These are phyloP conservation scores for Cnemophilus loriae DNA, from an alignment of 2,113 vertebrate genomes.

Conservation along the genomic window DNA sequence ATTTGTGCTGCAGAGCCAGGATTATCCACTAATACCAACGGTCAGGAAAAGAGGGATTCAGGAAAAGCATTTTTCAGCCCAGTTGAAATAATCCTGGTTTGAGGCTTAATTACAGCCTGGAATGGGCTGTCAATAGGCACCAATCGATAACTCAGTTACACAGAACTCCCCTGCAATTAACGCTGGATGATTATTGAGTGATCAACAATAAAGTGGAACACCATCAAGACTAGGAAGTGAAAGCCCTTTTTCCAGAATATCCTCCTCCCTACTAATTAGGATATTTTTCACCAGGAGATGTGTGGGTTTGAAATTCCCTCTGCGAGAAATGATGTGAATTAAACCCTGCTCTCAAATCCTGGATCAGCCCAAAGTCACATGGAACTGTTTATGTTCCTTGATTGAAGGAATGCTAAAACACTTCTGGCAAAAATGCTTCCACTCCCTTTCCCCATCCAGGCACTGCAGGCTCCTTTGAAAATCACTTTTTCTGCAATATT, in stretches of 20 bases:
- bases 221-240: not conserved
- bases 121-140: not conserved
- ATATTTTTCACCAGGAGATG: not conserved
- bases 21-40: not conserved
- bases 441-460: not conserved
- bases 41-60: not conserved
- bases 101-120: not conserved
- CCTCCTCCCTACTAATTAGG: not conserved
- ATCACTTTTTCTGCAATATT: not conserved
- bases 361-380: slow-evolving; percentile 35
- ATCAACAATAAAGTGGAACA: not conserved
- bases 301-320: slow-evolving; percentile 27
- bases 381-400: slow-evolving; percentile 52
- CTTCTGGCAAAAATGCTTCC: slow-evolving; percentile 20
- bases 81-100: not conserved
- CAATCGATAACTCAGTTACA: not conserved
- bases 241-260: not conserved
- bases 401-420: slow-evolving; percentile 47
- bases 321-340: not conserved
- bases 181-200: not conserved
- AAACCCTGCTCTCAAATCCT: slow-evolving; percentile 8
- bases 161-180: not conserved
- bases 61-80: not conserved
- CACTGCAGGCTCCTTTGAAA: not conserved
- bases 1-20: not conserved